Evolutionary conservation across 2,888 invertebrate species (phyloP).

Genomic region (Caenorhabditis parvicauda): DNA sequence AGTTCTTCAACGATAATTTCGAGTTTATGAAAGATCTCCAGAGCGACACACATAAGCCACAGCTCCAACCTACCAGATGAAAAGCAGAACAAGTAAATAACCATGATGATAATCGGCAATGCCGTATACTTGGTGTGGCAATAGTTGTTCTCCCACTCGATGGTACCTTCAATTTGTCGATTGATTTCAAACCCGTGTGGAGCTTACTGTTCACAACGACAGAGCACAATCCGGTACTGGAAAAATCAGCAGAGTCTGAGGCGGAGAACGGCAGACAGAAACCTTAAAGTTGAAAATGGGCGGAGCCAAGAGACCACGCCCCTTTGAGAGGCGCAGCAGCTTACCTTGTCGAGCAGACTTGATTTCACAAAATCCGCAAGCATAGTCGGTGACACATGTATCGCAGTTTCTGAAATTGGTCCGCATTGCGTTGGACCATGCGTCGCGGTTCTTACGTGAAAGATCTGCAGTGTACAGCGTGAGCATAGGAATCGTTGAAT

Average conservation of each 20-base stretch:
- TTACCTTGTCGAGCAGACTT: slow-evolving; percentile 22
- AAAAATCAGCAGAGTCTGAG: slow-evolving; percentile 17
- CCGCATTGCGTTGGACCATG: neutral
- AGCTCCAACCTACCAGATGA: slow-evolving; percentile 38
- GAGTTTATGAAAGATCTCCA: too few species aligned
- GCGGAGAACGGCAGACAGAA: slow-evolving; percentile 39
- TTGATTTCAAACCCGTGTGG: too few species aligned
- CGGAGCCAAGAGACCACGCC: neutral
- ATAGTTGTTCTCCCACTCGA: slow-evolving; percentile 45
- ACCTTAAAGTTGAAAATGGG: slow-evolving; percentile 11
- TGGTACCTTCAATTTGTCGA: slow-evolving; percentile 5
- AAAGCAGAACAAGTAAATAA: slow-evolving; percentile 46
- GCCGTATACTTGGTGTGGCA: slow-evolving; percentile 62
- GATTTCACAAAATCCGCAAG: slow-evolving; percentile 64
- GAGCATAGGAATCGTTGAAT: slow-evolving; percentile 10
- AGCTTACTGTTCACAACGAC: neutral
- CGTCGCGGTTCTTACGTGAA: neutral
- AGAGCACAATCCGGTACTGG: slow-evolving; percentile 35
- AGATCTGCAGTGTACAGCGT: slow-evolving; percentile 17
- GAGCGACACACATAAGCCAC: too few species aligned
- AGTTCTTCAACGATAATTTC: too few species aligned
- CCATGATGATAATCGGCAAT: slow-evolving; percentile 57
- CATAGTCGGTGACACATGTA: slow-evolving; percentile 63
- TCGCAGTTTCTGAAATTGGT: slow-evolving; percentile 62
- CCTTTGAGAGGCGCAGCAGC: neutral